Conservation (phyloP, 1,140 invertebrate species). For the Bombus huntii region DNA sequence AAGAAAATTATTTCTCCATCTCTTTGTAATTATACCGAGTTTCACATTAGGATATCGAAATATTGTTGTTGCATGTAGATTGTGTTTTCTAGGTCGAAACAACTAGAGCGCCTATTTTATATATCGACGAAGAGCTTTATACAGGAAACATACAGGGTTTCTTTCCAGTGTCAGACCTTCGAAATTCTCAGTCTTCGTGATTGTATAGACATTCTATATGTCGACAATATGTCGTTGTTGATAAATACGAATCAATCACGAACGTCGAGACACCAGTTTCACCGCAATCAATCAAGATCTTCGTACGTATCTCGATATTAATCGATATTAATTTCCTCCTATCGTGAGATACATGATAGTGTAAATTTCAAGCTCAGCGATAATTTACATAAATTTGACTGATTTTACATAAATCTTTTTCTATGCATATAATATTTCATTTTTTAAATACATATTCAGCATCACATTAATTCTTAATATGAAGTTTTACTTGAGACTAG, state of each 20-base stretch:
- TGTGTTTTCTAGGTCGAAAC: neutral
- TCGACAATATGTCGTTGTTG: neutral
- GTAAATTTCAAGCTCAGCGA: neutral
- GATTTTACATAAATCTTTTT: too few species aligned
- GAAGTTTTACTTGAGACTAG: neutral
- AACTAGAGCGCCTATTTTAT: constrained; percentile 13
- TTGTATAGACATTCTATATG: neutral
- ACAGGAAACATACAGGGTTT: neutral
- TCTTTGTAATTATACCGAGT: neutral
- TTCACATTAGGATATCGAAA: neutral
- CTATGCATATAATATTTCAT: too few species aligned
- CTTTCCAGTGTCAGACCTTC: neutral
- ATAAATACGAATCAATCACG: constrained; percentile 18
- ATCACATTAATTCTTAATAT: too few species aligned
- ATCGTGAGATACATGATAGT: neutral
- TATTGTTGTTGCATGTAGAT: neutral
- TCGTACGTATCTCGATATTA: neutral
- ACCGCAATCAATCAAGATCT: constrained; percentile 30
- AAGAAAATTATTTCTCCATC: too few species aligned
- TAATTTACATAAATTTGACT: neutral
- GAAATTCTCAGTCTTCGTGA: neutral
- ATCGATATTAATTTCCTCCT: neutral
- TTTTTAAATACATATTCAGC: too few species aligned
- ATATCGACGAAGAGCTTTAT: neutral
- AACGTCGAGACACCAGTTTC: neutral